phyloP scores from a whole-genome alignment of 2,888 invertebrate species.

The Neoascia interrupta region DNA sequence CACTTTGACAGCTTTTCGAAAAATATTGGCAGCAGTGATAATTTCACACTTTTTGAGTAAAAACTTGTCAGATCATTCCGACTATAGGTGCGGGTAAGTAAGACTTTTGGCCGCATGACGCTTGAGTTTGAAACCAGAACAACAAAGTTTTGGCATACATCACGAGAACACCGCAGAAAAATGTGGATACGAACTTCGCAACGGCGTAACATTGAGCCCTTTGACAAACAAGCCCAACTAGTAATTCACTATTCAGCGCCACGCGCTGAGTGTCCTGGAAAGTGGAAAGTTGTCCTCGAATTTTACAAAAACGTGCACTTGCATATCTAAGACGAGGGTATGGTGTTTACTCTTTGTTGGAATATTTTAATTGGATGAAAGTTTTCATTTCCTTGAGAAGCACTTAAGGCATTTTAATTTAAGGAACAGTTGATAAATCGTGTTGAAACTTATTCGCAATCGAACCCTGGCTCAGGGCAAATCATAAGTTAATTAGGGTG shows the following conservation, averaged over 20 bases:
- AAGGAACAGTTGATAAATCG: no score
- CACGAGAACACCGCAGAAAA: neutral
- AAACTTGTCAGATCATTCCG: constrained; percentile 20
- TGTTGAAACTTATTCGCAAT: no score
- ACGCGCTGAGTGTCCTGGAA: no score
- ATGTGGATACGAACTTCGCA: neutral
- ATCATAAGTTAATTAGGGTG: no score
- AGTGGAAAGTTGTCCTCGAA: neutral
- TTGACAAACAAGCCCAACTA: constrained; percentile 22
- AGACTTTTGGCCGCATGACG: neutral
- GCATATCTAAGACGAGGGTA: constrained; percentile 14
- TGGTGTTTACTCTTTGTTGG: no score
- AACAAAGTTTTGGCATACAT: neutral
- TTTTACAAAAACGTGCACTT: constrained; percentile 28
- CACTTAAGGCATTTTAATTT: no score
- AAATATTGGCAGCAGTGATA: constrained; percentile 33
- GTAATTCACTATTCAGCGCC: neutral
- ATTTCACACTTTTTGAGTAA: constrained; percentile 26
- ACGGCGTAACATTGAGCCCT: neutral
- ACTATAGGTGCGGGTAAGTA: neutral
- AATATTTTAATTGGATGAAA: constrained; percentile 35
- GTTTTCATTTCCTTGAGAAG: constrained; percentile 7
- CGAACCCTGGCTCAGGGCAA: no score
- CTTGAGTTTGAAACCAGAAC: no score
- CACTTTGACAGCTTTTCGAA: constrained; percentile 48